Percentiles rank a stretch among this genome's conserved stretches.
phyloP scores from a whole-genome alignment of 2,888 invertebrate species.

The Diarsia rubi region DNA sequence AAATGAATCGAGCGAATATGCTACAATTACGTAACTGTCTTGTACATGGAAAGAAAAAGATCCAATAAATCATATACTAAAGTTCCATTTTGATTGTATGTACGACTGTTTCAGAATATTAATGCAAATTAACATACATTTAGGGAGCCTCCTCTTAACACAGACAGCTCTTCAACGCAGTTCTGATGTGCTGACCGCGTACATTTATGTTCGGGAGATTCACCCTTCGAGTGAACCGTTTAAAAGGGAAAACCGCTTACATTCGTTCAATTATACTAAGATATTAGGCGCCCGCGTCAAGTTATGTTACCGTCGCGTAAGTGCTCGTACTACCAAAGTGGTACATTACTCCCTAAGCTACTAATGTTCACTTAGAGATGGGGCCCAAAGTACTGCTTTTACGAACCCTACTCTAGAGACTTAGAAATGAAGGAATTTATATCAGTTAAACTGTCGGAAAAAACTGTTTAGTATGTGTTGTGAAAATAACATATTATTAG shows the following conservation, averaged over 20 bases:
- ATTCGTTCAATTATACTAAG: slow-evolving; percentile 26
- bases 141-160: no score
- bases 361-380: slow-evolving; percentile 49
- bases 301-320: slow-evolving; percentile 53
- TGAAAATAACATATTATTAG: no score
- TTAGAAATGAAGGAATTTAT: slow-evolving; percentile 15
- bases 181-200: background rate
- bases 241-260: slow-evolving; percentile 15
- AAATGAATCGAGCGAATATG: no score
- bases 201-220: background rate
- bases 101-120: no score
- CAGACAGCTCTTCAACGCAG: background rate
- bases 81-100: no score
- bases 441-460: slow-evolving; percentile 11
- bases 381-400: slow-evolving; percentile 43
- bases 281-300: slow-evolving; percentile 45
- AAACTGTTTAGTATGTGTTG: background rate
- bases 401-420: slow-evolving; percentile 30
- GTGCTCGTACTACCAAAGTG: slow-evolving; percentile 54
- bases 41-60: no score
- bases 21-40: no score
- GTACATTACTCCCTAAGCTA: slow-evolving; percentile 52
- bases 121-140: no score
- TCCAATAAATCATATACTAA: no score
- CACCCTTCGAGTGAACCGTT: background rate